phyloP scores from a whole-genome alignment of 2,797 vertebrate species.

The Malacoctenus gilli region DNA sequence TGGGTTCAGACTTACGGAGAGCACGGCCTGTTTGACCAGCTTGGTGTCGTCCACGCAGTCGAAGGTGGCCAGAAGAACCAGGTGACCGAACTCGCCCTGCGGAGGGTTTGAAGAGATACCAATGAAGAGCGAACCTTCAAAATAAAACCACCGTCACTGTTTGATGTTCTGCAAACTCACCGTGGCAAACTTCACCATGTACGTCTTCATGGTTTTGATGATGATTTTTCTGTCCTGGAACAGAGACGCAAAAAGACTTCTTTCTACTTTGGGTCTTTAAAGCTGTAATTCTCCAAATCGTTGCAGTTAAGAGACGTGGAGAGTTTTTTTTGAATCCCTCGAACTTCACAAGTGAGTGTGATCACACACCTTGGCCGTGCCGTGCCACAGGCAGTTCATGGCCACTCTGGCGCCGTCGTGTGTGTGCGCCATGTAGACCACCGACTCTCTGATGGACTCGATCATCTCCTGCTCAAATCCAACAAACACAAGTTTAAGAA shows the following conservation, averaged over 20 bases:
- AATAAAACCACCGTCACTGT: neutral
- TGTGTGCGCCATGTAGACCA: constrained; percentile 94
- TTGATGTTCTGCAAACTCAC: constrained; percentile 78
- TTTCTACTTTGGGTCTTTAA: too few species aligned
- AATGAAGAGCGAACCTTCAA: neutral
- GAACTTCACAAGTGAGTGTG: neutral
- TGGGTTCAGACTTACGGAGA: constrained; percentile 85
- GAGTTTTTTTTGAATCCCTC: neutral
- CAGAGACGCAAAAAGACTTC: neutral
- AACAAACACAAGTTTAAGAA: neutral
- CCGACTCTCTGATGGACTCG: constrained; percentile 92
- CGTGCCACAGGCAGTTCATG: constrained; percentile 96
- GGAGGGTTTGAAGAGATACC: too few species aligned
- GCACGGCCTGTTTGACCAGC: constrained; percentile 91
- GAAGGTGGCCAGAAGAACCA: constrained; percentile 91
- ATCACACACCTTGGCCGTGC: constrained; percentile 88
- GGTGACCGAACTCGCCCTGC: constrained; percentile 93
- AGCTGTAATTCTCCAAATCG: too few species aligned
- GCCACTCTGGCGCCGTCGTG: constrained; percentile 94
- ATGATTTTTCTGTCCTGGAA: constrained; percentile 95
- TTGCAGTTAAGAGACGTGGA: too few species aligned
- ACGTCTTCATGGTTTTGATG: constrained; percentile 97
- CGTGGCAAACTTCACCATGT: constrained; percentile 91
- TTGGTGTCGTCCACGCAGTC: constrained; percentile 99
- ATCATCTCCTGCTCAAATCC: constrained; percentile 88